A percentile compares a stretch with the other conserved stretches of the same genome.
phyloP scores from a whole-genome alignment of 2,888 invertebrate species.

The Congeria kusceri region DNA sequence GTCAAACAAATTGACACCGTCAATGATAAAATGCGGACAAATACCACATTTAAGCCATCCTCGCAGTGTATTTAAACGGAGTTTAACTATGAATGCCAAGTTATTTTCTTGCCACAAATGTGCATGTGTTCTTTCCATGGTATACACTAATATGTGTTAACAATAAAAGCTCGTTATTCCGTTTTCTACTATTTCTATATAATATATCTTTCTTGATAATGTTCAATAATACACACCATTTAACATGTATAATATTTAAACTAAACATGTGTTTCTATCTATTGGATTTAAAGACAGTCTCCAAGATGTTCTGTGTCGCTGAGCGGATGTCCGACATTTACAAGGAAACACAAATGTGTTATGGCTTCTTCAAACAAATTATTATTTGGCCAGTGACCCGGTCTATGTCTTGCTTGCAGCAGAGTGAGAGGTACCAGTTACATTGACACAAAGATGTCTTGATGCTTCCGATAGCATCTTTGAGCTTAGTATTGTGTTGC shows the following conservation, averaged over 20 bases:
- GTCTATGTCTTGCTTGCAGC: background rate
- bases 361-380: background rate
- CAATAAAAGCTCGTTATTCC: background rate
- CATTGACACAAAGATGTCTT: too few relatives aligned
- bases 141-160: background rate
- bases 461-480: too few relatives aligned
- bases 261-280: constrained; percentile 3
- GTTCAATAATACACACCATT: background rate
- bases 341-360: background rate
- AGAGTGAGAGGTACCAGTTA: too few relatives aligned
- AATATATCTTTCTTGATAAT: background rate
- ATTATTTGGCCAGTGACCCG: background rate
- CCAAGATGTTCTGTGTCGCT: background rate
- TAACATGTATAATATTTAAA: background rate
- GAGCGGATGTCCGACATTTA: background rate
- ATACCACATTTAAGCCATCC: background rate
- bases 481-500: too few relatives aligned
- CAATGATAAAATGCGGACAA: constrained; percentile 1
- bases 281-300: background rate
- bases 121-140: background rate
- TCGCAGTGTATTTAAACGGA: background rate
- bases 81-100: too few relatives aligned
- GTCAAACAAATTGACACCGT: constrained; percentile 4
- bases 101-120: background rate
- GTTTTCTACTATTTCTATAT: background rate